Evolutionary conservation across 2,888 invertebrate species (phyloP), one percentile per base, ranked within the genome.

Genomic region (Drosophila sordidula): DNA sequence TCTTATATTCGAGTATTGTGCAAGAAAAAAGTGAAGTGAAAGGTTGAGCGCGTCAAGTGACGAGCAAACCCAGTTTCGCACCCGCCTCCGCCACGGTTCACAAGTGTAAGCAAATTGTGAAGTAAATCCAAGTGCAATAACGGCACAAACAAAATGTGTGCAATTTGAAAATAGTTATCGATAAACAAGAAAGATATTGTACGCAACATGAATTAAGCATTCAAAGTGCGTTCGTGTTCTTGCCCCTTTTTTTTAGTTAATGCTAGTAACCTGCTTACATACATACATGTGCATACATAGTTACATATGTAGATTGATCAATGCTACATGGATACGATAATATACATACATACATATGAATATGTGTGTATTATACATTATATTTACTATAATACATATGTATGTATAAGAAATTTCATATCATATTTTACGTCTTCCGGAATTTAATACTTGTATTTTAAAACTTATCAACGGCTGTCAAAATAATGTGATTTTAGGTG

Each of bases 101-200:
- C 22, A 59, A 55, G 63, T 67, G 84, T 76, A 78, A 78, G 71
- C 75, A 39, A 57, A 75, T 55, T 57, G 68, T 62, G 61, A 54
- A 74, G 52, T 29, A 16, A 65, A 58, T 62, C 66, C 18, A 52
- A 70, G 49, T 65, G 46, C 47, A 67, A 64, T 56, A 67, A 59
- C 45, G 69, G 34, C 65, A 63, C 39, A 49, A 59, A 39, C 57
- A 59, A 74, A 56, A 34, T 11, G 3, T 34, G 62, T 57, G 57
- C 9, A 41, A 46, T 44, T 4, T 34, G 41, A 25, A 73, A 66
- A 54, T 42, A 47, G 63, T 57, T 36, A 59, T 56, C 59, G 47
- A 65, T 61, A 70, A 66, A 57, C 65, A 64, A 63, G 57, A 66
- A 56, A 32, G 39, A 11, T 49, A 54, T 50, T 77, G 59, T 52